These are phyloP conservation scores for Autographa gamma DNA, from an alignment of 2,888 invertebrate genomes.

Conservation along the genomic window DNA sequence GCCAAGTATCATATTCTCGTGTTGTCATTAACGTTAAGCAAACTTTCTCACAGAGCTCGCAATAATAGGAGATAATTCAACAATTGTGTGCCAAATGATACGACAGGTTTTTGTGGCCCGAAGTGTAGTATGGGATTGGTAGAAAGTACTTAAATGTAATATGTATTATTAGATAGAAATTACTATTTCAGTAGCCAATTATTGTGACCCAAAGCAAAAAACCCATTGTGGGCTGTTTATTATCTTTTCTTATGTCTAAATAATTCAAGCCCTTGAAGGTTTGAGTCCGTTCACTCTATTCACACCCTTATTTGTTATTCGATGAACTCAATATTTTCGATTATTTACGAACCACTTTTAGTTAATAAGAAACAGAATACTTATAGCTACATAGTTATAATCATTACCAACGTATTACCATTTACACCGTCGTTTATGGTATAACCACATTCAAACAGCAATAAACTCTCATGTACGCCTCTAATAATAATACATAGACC, in stretches of 20 bases:
- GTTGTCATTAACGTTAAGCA: constrained; percentile 33
- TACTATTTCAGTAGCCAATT: constrained; percentile 27
- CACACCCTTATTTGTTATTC: no score
- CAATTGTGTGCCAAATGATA: constrained; percentile 54
- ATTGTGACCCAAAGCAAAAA: constrained; percentile 15
- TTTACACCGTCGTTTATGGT: background rate
- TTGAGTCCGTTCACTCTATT: no score
- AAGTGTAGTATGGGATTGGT: constrained; percentile 54
- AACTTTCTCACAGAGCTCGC: constrained; percentile 52
- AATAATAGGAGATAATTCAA: constrained; percentile 53
- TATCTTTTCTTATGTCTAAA: no score
- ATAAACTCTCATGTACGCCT: background rate
- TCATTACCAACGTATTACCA: background rate
- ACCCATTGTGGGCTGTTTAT: background rate
- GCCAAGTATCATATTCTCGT: constrained; percentile 47
- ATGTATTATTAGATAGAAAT: constrained; percentile 47
- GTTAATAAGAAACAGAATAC: no score
- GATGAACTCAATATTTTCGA: no score
- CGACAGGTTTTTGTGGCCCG: constrained; percentile 55
- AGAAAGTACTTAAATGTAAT: constrained; percentile 62
- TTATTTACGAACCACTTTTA: no score
- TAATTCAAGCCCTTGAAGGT: no score
- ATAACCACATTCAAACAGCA: background rate
- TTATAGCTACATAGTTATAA: background rate
- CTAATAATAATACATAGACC: constrained; percentile 26